Conservation (phyloP, 2,888 invertebrate species). For the Philereme transversata region DNA sequence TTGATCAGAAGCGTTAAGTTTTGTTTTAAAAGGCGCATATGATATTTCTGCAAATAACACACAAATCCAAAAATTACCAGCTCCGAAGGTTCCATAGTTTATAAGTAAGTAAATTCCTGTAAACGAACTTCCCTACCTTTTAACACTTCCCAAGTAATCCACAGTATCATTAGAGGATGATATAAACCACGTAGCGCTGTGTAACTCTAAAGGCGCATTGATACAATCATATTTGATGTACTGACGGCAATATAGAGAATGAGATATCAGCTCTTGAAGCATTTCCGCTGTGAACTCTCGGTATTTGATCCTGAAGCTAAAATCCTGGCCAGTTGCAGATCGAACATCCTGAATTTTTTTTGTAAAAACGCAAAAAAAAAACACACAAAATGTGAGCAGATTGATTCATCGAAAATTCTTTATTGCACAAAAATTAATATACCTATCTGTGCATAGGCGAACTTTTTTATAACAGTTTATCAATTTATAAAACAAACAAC, state of each 20-base stretch:
- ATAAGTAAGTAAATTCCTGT: too few relatives aligned
- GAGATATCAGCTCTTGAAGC: slow-evolving; percentile 94
- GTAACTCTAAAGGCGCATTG: slow-evolving; percentile 93
- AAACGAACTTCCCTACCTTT: slow-evolving; percentile 76
- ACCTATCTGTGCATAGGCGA: too few relatives aligned
- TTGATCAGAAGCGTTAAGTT: too few relatives aligned
- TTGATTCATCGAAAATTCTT: too few relatives aligned
- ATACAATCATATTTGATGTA: slow-evolving; percentile 96
- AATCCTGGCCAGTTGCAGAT: slow-evolving; percentile 90
- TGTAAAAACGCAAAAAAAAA: not conserved
- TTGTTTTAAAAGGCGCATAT: too few relatives aligned
- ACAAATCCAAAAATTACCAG: too few relatives aligned
- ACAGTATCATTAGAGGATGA: slow-evolving; percentile 92
- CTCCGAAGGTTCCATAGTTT: too few relatives aligned
- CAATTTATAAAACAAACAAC: too few relatives aligned
- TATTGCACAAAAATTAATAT: too few relatives aligned
- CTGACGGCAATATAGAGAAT: slow-evolving; percentile 94
- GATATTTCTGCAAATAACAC: too few relatives aligned
- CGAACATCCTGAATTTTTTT: slow-evolving; percentile 87
- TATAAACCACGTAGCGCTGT: slow-evolving; percentile 95
- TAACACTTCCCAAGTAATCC: slow-evolving; percentile 93
- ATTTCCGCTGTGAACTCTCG: slow-evolving; percentile 95
- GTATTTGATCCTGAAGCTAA: slow-evolving; percentile 93
- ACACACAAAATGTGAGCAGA: too few relatives aligned
- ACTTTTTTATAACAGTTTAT: too few relatives aligned